These are phyloP conservation scores for Chloroceryle inda DNA, from an alignment of 2,797 vertebrate genomes.

Conservation along the genomic window DNA sequence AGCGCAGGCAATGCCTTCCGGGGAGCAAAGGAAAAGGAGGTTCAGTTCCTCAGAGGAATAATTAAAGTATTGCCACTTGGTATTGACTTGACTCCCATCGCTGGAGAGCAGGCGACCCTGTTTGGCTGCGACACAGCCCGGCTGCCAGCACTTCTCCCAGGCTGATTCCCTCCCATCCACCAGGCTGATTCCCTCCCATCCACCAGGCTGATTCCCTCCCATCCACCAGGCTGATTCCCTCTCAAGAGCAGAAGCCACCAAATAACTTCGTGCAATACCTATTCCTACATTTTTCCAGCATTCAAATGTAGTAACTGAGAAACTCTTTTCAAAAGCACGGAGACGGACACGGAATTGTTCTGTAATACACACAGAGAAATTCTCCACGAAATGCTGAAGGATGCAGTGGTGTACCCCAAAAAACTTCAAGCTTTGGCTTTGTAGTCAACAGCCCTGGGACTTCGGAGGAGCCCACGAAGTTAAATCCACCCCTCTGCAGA, in stretches of 20 bases:
- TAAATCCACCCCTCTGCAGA: neutral
- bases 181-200: accelerated
- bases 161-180: neutral
- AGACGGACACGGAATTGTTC: accelerated
- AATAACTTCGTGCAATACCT: neutral
- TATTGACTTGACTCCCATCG: accelerated
- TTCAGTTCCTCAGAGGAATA: slow-evolving; percentile 3
- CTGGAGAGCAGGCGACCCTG: neutral
- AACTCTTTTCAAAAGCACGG: accelerated
- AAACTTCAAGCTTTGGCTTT: neutral
- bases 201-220: accelerated
- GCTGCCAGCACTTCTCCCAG: accelerated
- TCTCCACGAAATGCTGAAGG: neutral
- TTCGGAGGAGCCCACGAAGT: neutral
- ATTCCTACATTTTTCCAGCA: accelerated
- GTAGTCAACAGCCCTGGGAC: neutral
- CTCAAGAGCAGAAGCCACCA: neutral
- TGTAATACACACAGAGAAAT: accelerated
- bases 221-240: neutral
- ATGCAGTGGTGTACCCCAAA: neutral
- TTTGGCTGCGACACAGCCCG: neutral
- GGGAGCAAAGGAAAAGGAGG: slow-evolving; percentile 1
- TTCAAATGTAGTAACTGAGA: accelerated
- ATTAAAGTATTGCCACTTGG: neutral
- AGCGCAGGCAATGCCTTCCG: neutral